Percentiles rank a stretch among this genome's conserved stretches.
Evolutionary conservation across 2,888 invertebrate species (phyloP).

Genomic region (Nomada fucata): DNA sequence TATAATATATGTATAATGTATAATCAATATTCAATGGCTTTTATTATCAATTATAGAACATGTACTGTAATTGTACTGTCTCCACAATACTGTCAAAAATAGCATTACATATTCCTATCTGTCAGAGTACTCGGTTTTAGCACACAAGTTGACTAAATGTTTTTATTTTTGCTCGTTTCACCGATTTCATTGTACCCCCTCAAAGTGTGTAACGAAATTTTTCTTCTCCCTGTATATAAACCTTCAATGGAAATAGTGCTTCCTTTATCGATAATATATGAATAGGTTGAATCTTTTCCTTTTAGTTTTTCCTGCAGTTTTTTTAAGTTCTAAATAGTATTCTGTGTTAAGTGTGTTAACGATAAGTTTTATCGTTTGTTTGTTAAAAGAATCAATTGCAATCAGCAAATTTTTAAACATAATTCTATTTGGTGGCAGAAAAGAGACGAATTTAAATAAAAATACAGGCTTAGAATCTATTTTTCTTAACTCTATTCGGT

Average conservation of each 20-base stretch:
- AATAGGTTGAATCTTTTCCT: conserved; percentile 2
- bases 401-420: not conserved
- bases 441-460: conserved; percentile 5
- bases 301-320: too few species aligned
- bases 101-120: too few species aligned
- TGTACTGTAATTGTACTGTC: too few species aligned
- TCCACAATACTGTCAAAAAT: too few species aligned
- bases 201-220: too few species aligned
- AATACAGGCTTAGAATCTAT: not conserved
- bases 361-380: conserved; percentile 1
- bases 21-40: too few species aligned
- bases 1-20: too few species aligned
- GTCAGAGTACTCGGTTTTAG: too few species aligned
- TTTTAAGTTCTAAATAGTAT: conserved; percentile 19
- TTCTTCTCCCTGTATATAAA: conserved; percentile 4
- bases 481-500: conserved; percentile 13
- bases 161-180: too few species aligned
- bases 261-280: not conserved
- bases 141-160: too few species aligned
- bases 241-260: conserved; percentile 2
- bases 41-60: too few species aligned
- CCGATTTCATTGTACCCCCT: too few species aligned
- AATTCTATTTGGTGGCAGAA: conserved; percentile 5
- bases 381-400: conserved; percentile 18
- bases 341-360: conserved; percentile 5